Conservation (phyloP, 1,140 invertebrate species). For the Dendroctonus valens region DNA sequence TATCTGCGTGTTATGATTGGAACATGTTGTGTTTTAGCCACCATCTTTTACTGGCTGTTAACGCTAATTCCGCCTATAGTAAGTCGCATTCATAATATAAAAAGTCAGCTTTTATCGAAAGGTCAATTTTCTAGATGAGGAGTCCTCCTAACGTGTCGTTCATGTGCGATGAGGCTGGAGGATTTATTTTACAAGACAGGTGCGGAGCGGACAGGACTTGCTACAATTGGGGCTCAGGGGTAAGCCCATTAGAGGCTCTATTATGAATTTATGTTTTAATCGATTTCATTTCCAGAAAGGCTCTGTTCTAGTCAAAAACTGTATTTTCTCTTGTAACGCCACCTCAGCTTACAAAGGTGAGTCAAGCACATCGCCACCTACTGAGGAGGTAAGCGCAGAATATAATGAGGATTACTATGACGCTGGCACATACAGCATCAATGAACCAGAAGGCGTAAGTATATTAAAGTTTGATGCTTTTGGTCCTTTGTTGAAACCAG, state of each 20-base stretch:
- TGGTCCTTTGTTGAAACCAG: no score
- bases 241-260: conserved; percentile 3
- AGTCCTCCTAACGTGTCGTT: conserved; percentile 63
- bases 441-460: conserved; percentile 27
- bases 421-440: conserved; percentile 29
- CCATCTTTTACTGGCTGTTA: conserved; percentile 65
- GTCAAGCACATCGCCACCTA: conserved; percentile 31
- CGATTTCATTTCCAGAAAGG: conserved; percentile 49
- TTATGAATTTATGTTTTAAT: not conserved
- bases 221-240: conserved; percentile 56
- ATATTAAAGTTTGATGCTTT: not conserved
- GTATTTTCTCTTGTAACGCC: conserved; percentile 59
- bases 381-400: conserved; percentile 40
- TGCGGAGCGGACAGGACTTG: conserved; percentile 62
- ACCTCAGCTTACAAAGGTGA: conserved; percentile 45
- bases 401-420: conserved; percentile 47
- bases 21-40: conserved; percentile 63
- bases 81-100: conserved; percentile 39
- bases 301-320: conserved; percentile 55
- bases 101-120: not conserved
- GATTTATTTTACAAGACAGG: conserved; percentile 66
- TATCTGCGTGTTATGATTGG: conserved; percentile 68
- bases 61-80: conserved; percentile 63
- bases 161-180: conserved; percentile 64
- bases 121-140: conserved; percentile 50